Evolutionary conservation across 53 echinoderm and acorn worm species (phyloP).

Genomic region (Antedon mediterranea): DNA sequence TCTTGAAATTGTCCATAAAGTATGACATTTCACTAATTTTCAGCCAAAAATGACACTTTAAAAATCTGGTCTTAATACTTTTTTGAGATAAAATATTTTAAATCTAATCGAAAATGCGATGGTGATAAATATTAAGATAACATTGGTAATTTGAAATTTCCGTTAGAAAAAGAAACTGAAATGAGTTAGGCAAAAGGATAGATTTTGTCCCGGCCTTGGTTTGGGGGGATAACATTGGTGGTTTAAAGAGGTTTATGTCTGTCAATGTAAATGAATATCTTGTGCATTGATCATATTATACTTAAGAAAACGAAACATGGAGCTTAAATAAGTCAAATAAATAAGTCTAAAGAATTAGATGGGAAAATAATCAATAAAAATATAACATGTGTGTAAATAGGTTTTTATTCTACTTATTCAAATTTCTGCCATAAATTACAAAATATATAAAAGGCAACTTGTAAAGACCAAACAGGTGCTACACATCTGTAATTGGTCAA

Average conservation of each 20-base stretch:
- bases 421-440: too few species aligned
- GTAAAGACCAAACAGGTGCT: too few species aligned
- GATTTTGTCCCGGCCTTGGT: background rate
- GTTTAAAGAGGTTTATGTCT: background rate
- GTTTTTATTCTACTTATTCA: too few species aligned
- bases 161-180: background rate
- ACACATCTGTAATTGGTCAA: too few species aligned
- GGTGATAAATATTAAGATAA: background rate
- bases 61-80: background rate
- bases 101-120: background rate
- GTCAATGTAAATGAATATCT: background rate
- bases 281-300: background rate
- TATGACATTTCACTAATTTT: background rate
- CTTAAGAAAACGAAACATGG: background rate
- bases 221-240: background rate
- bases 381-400: too few species aligned
- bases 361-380: too few species aligned
- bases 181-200: background rate
- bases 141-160: background rate
- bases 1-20: too few species aligned
- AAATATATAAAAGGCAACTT: too few species aligned
- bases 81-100: background rate
- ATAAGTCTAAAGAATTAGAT: too few species aligned
- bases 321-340: background rate
- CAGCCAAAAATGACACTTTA: background rate